Evolutionary conservation across 2,888 invertebrate species (phyloP), one percentile per base, ranked within the genome.

Genomic region (Erynnis tages): DNA sequence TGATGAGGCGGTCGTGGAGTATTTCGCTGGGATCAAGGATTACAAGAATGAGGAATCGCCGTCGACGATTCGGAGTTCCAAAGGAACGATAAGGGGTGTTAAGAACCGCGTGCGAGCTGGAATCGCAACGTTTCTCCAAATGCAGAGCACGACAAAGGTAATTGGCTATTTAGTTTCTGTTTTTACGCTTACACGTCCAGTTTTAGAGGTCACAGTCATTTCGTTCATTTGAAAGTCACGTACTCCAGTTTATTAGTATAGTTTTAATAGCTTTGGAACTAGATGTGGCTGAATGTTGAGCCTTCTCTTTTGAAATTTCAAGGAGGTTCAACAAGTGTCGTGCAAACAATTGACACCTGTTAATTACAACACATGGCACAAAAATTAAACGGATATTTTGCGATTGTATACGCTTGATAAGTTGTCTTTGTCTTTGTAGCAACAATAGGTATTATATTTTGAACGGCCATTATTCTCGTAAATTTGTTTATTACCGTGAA

Each of bases 91-190:
- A 62, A 93, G 98, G 38, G 98, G 98, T 55, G 96, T 98, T 58
- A 97, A 96, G 88, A 98, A 98, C 89, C 92, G 97, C 65, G 98
- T 98, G 53, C 91, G 97, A 61, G 97, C 97, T 59, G 98, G 98
- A 57, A 97, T 98, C 68, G 97, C 96, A 40, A 97, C 97, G n/a
- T 98, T 98, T 84, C 91, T 97, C 56, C 96, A 96, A 76, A 94
- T 96, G 70, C 95, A 94, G 73, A 92, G 91, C 65, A 92, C 94
- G 45, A 92, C 93, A 58, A 97, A 96, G 95, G 97, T 97, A 87
- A 91, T 92, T 82, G 62, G 58, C 54, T 60, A 11, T 32, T 38
- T 47, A 47, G 45, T 54, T 38, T 48, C 10, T 55, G 29, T 38
- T 37, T 35, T 29, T 37, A 78, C 71, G 72, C 81, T 81, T 69